Conservation (phyloP, 2,888 invertebrate genomes). For the Linnaemya vulpina region DNA sequence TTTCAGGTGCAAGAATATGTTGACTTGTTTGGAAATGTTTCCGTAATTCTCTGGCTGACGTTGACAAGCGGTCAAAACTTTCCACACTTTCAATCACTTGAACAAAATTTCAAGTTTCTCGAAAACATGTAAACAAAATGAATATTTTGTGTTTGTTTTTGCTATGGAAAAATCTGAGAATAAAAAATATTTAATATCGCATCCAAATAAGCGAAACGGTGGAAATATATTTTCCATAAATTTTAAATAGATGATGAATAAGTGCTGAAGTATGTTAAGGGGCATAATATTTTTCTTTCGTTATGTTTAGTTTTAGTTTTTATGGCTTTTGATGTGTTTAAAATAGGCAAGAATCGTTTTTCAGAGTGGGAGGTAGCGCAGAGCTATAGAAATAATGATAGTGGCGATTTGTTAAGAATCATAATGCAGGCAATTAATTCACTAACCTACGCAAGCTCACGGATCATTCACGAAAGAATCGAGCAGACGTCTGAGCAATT, state of each 20-base stretch:
- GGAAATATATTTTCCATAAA: conserved; percentile 4
- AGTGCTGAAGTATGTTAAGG: conserved; percentile 1
- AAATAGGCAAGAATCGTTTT: not conserved
- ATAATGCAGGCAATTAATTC: no score
- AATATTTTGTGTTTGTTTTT: not conserved
- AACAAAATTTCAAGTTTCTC: not conserved
- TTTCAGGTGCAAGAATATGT: not conserved
- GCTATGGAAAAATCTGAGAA: not conserved
- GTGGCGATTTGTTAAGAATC: no score
- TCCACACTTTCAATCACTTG: conserved; percentile 45
- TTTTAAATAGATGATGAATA: conserved; percentile 35
- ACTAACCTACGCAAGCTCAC: no score
- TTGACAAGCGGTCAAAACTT: conserved; percentile 37
- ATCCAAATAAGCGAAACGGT: not conserved
- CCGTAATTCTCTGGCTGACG: not conserved
- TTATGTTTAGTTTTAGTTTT: not conserved
- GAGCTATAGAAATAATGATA: no score
- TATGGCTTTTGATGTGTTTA: not conserved
- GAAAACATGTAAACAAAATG: conserved; percentile 53
- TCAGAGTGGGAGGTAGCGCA: no score
- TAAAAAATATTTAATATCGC: not conserved
- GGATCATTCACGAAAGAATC: no score
- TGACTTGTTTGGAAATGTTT: not conserved
- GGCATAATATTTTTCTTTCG: not conserved
- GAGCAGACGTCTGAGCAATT: no score